A percentile compares a stretch with the other conserved stretches of the same genome.
phyloP scores from a whole-genome alignment of 1,140 invertebrate genomes.

The Cepaea nemoralis region DNA sequence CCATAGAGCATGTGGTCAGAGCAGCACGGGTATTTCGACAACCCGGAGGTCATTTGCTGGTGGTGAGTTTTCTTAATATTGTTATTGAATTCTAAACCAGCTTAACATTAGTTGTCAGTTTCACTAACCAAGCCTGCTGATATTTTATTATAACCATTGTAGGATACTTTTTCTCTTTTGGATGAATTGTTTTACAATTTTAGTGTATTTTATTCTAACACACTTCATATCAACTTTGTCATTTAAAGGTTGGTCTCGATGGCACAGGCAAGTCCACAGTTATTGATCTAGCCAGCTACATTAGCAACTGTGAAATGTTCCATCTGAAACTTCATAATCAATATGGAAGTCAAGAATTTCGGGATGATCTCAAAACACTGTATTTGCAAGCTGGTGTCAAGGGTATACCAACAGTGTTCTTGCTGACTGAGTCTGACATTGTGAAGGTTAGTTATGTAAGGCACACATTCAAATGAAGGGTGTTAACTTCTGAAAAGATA shows the following conservation, averaged over 20 bases:
- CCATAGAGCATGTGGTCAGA: conserved; percentile 69
- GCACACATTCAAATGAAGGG: too few relatives aligned
- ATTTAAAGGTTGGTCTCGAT: conserved; percentile 70
- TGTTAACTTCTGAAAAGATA: too few relatives aligned
- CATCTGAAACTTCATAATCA: conserved; percentile 77
- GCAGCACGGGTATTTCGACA: conserved; percentile 70
- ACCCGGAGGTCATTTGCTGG: conserved; percentile 68
- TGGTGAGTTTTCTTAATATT: conserved; percentile 54
- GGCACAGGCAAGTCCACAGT: conserved; percentile 70
- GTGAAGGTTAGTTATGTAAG: conserved; percentile 76
- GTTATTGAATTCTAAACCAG: too few relatives aligned
- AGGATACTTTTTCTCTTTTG: too few relatives aligned
- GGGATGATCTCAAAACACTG: conserved; percentile 82
- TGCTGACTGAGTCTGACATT: conserved; percentile 74
- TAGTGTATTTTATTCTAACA: too few relatives aligned
- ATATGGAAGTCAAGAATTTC: conserved; percentile 83
- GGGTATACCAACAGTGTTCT: conserved; percentile 66
- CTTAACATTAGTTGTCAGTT: too few relatives aligned
- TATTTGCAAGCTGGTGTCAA: conserved; percentile 72
- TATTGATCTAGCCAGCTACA: conserved; percentile 66
- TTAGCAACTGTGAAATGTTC: conserved; percentile 68
- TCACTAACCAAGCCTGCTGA: too few relatives aligned
- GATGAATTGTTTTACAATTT: too few relatives aligned
- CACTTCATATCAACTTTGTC: too few relatives aligned
- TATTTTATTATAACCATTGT: too few relatives aligned